These are phyloP conservation scores for Amaurobius ferox DNA, from an alignment of 2,888 invertebrate genomes.

Conservation along the genomic window DNA sequence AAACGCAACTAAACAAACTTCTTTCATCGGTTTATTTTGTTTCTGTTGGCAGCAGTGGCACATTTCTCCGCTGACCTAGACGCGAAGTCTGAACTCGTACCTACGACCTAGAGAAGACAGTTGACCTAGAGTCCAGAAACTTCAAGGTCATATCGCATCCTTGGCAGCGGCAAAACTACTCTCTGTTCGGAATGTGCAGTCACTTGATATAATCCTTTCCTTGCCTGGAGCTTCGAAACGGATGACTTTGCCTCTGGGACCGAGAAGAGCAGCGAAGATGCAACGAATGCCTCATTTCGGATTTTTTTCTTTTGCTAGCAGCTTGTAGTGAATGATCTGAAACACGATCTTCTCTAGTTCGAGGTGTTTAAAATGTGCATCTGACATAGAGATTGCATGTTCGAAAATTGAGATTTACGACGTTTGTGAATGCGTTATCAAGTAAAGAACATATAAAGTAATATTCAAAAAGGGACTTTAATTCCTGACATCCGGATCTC, in stretches of 20 bases:
- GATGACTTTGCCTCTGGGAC: background rate
- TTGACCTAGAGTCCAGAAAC: constrained; percentile 47
- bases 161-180: constrained; percentile 36
- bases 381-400: too few species aligned
- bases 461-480: too few species aligned
- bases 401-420: too few species aligned
- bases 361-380: background rate
- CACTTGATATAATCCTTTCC: constrained; percentile 1
- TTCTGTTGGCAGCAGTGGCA: constrained; percentile 32
- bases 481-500: too few species aligned
- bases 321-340: background rate
- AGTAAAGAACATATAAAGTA: too few species aligned
- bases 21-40: background rate
- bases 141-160: constrained; percentile 68
- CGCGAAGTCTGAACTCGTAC: constrained; percentile 37
- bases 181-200: background rate
- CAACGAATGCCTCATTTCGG: background rate
- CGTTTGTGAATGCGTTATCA: too few species aligned
- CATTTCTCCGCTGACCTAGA: constrained; percentile 68
- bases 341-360: background rate
- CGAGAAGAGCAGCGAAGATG: background rate
- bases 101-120: constrained; percentile 50
- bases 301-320: background rate
- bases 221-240: background rate
- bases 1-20: background rate